Conservation (phyloP, 30 jellyfish, hydroid and myxozoan species). For the Cassiopea xamachana region DNA sequence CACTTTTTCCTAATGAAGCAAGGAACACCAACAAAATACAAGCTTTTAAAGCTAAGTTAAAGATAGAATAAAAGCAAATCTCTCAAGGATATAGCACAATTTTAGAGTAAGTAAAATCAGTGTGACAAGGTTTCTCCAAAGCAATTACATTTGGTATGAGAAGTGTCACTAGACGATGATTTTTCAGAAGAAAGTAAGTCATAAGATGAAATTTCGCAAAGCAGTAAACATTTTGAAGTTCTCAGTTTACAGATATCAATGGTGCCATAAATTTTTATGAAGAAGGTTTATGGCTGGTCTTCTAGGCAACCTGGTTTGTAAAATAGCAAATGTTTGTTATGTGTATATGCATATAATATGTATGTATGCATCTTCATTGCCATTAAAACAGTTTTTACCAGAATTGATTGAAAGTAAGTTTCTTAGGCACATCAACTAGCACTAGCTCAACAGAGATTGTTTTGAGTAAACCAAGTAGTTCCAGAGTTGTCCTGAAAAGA, state of each 20-base stretch:
- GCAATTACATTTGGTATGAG: background rate
- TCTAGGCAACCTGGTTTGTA: background rate
- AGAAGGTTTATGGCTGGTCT: background rate
- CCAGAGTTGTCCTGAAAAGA: background rate
- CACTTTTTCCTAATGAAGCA: background rate
- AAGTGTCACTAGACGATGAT: background rate
- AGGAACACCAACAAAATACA: background rate
- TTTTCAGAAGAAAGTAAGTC: background rate
- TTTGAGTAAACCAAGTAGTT: background rate
- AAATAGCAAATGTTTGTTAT: background rate
- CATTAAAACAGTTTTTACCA: background rate
- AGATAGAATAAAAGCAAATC: slow-evolving; percentile 2
- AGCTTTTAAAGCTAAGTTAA: background rate
- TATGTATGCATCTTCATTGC: background rate
- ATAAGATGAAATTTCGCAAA: background rate
- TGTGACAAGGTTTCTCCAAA: background rate
- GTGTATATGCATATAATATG: background rate
- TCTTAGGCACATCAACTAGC: background rate
- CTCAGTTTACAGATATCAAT: background rate
- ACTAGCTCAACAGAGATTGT: background rate
- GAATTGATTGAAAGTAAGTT: background rate
- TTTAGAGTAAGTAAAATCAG: background rate
- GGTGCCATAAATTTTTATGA: background rate
- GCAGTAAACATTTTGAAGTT: background rate
- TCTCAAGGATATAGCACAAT: background rate